phyloP scores from a whole-genome alignment of 2,113 vertebrate species.

The Fulmarus glacialis region DNA sequence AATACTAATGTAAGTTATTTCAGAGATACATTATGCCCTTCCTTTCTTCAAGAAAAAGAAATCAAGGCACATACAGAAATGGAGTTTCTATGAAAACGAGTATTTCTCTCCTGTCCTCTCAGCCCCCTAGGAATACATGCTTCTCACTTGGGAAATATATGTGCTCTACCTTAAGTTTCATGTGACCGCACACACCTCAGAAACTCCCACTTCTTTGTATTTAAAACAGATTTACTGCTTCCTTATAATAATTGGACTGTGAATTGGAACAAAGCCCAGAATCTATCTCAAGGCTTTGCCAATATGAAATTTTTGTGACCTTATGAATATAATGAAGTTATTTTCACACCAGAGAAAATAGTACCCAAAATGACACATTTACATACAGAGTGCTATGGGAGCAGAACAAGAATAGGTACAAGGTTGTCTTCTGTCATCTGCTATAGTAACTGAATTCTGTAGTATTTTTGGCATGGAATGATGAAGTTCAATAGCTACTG shows the following conservation, averaged over 20 bases:
- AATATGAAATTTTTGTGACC: background rate
- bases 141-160: background rate
- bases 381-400: background rate
- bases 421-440: background rate
- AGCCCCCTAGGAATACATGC: background rate
- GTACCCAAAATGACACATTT: background rate
- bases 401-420: background rate
- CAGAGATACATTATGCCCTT: background rate
- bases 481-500: background rate
- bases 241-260: background rate
- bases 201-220: background rate
- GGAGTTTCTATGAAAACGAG: background rate
- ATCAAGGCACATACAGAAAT: background rate
- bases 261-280: background rate
- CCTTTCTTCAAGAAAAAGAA: background rate
- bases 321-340: background rate
- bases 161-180: background rate
- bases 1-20: background rate
- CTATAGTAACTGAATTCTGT: background rate
- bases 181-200: background rate
- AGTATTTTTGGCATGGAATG: background rate
- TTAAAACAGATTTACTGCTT: background rate
- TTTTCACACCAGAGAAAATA: background rate
- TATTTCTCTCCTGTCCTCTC: background rate
- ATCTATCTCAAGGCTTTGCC: background rate